Evolutionary conservation across 2,888 invertebrate species (phyloP), one percentile per base, ranked within the genome.

Genomic region (Dryococelus australis): DNA sequence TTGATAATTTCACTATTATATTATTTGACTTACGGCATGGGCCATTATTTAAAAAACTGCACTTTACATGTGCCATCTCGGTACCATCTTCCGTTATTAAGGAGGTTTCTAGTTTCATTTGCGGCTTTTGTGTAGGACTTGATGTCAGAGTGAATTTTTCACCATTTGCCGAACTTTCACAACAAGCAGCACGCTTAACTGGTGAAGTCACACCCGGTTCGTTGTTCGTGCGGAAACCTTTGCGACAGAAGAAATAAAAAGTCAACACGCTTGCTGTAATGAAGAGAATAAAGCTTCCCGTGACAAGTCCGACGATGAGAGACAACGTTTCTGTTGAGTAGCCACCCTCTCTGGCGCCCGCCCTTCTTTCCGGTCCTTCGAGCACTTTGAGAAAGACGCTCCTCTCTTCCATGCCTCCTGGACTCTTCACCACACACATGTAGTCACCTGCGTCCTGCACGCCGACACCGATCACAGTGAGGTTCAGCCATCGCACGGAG

Each of bases 361-460:
- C 2, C 24, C 65, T 20, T 24, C 65, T 65, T 0, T 65, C 65
- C 0, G 65, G 65, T 20, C 65, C 65, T n/a, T 65, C 65, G 3
- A n/a, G 20, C 24, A 65, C 65, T 20, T 65, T 65, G 87, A 98
- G 91, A 24, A 95, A 95, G 20, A 97, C 93, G 91, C 96, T 97
- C 84, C 95, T 94, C 91, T 97, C 96, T 89, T 95, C 96, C 4
- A 95, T 94, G 0, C 98, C 98, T 0, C 97, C 98, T 0, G 95
- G 94, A 92, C 97, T 98, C 91, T 95, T 96, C 0, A 97, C 98
- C 4, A 96, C 94, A 91, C 98, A 98, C 83, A 95, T 94, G 91
- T 97, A 97, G 86, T 95, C 95, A 0, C 97, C 97, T 90, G 95
- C 94, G 91, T 97, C 97, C n/a, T 94, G 94, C 13, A 92, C 92